Base-by-base conservation (phyloP, 2,797 vertebrate genomes). In the Odontamblyopus rebecca region DNA sequence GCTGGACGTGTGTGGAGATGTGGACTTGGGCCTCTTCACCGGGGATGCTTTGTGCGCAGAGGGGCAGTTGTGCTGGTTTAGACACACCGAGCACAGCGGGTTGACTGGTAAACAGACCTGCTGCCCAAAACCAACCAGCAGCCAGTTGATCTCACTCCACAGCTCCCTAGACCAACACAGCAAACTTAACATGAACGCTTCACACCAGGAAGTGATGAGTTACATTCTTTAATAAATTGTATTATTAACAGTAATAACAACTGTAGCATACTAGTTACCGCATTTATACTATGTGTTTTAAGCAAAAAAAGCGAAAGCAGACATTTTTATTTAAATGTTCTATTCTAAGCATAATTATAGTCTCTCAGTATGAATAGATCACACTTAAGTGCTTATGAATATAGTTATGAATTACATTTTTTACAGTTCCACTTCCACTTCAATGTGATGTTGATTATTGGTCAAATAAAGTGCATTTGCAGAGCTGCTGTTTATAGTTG, bases 61-160 rank as follows among this genome's bases (percentile, higher is more conserved):
- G 0, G 97, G 97, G 81, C 98, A 99, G 75, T 91, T 92, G 84
- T 93, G 81, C 76, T 87, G 93, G 86, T 97, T 99, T 84, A 97
- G 94, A 91, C 98, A 99, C 70, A 89, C 5, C 0, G 89, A 91
- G 88, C 98, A 99, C 63, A 92, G 93, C 0, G 98, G 98, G 61
- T 71, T 89, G 67, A 96, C 61, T 0, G 98, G 98, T 50, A 96
- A 92, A 87, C 98, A 99, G 68, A 94, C 91, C 91, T 98, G 98
- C 91, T 99, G 98, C 67, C 98, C 98, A 7, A 99, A 99, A 35
- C 98, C 98, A 66, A 99, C 97, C 50, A 99, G 82, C 51, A 99
- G 91, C 93, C 96, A 96, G 84, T 99, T 99, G 67, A 98, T 94
- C 86, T 99, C 96, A 1, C 93, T 91, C 98, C 98, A 99, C 69